Conservation (phyloP, 2,797 vertebrate genomes). For the Trachurus trachurus region DNA sequence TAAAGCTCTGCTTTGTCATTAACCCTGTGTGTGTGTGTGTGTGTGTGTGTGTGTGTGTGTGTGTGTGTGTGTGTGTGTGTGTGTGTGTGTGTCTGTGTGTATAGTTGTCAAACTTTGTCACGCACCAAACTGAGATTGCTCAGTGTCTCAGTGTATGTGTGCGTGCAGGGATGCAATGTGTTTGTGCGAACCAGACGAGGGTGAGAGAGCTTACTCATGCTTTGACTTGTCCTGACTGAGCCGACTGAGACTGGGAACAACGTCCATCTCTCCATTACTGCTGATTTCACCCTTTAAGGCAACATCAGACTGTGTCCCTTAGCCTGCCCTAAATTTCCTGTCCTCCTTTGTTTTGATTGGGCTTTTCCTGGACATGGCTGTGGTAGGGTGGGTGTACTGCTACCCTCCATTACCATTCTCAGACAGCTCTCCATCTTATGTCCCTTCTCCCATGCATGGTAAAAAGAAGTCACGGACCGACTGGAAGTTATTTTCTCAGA, state of each 20-base stretch:
- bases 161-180: conserved; percentile 23
- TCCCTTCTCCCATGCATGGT: conserved; percentile 46
- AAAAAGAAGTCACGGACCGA: conserved; percentile 52
- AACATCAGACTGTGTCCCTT: conserved; percentile 53
- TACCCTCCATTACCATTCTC: conserved; percentile 70
- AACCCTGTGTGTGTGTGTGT: conserved; percentile 46
- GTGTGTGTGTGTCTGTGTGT: conserved; percentile 33
- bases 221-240: conserved; percentile 38
- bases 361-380: conserved; percentile 58
- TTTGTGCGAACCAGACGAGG: conserved; percentile 38
- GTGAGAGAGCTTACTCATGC: conserved; percentile 31
- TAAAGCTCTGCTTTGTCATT: conserved; percentile 59
- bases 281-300: conserved; percentile 84
- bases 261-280: conserved; percentile 65
- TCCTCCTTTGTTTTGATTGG: conserved; percentile 68
- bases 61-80: conserved; percentile 29
- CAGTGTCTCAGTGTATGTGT: conserved; percentile 16
- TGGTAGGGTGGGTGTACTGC: conserved; percentile 58
- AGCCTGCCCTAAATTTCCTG: conserved; percentile 59
- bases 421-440: conserved; percentile 62
- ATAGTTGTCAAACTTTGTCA: conserved; percentile 47
- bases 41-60: conserved; percentile 16
- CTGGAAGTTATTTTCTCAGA: conserved; percentile 68
- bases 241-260: conserved; percentile 36
- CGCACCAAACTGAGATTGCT: conserved; percentile 13